Conservation (phyloP, 2,113 vertebrate species). For the Cyanoliseus patagonus region DNA sequence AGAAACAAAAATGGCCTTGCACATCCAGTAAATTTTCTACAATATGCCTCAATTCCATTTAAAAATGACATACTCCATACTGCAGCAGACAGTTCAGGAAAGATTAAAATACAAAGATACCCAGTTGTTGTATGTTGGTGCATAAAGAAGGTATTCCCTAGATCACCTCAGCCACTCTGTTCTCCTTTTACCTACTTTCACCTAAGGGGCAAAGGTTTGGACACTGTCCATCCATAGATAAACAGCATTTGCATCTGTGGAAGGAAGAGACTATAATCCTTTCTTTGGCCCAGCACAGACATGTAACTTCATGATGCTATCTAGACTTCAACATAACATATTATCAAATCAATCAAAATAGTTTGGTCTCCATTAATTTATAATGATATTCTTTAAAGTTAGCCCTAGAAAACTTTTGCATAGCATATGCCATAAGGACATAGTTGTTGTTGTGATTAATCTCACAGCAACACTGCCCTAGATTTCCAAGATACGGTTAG, state of each 20-base stretch:
- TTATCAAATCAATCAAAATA: background rate
- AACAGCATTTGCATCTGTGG: background rate
- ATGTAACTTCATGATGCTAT: accelerated
- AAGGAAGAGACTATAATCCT: background rate
- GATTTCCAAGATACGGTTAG: background rate
- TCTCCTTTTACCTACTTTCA: background rate
- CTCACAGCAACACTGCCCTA: background rate
- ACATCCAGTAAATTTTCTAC: background rate
- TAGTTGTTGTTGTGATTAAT: background rate
- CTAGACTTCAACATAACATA: background rate
- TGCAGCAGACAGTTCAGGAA: background rate
- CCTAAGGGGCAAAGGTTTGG: background rate
- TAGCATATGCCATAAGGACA: background rate
- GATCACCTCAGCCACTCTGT: background rate
- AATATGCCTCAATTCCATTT: background rate
- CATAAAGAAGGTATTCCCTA: background rate
- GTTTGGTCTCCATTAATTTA: background rate
- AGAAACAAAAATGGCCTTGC: background rate
- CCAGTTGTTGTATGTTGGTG: background rate
- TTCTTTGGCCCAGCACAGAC: background rate
- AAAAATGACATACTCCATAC: background rate
- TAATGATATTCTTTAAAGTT: background rate
- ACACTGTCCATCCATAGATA: background rate
- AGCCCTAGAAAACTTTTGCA: background rate
- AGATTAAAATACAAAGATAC: background rate